Evolutionary conservation across 2,113 vertebrate species (phyloP).

Genomic region (Pygathrix nemaeus): DNA sequence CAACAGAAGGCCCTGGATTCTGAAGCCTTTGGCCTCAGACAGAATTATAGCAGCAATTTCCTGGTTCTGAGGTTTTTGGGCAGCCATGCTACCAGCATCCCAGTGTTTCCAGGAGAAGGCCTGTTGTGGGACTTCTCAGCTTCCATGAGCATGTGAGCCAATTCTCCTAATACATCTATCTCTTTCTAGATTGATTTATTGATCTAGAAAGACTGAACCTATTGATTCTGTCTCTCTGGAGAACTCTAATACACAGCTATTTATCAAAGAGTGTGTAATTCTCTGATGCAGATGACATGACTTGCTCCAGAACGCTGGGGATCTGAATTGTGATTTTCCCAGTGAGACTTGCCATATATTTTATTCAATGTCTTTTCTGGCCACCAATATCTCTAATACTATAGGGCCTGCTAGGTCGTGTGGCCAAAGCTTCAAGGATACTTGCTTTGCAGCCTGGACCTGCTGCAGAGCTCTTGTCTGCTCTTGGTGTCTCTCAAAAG

Average conservation of each 20-base stretch:
- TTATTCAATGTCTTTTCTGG: neutral
- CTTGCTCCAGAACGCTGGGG: neutral
- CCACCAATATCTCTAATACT: neutral
- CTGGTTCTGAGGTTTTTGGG: neutral
- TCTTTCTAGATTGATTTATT: neutral
- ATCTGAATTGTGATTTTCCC: neutral
- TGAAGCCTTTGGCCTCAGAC: neutral
- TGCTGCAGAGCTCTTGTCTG: neutral
- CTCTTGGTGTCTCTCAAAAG: neutral
- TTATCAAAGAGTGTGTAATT: neutral
- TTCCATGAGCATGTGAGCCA: neutral
- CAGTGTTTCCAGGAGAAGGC: neutral
- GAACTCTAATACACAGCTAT: neutral
- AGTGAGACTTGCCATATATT: neutral
- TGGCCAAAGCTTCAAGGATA: neutral
- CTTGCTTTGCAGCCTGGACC: neutral
- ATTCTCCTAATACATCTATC: neutral
- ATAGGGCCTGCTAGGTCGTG: neutral
- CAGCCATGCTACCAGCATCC: neutral
- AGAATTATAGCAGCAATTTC: neutral
- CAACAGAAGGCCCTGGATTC: neutral
- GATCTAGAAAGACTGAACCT: too few species aligned
- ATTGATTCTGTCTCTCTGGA: neutral
- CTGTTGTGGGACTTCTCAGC: neutral
- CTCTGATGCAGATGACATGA: neutral